Base-by-base conservation (phyloP, 2,113 vertebrate species). In the Dendropsophus ebraccatus region DNA sequence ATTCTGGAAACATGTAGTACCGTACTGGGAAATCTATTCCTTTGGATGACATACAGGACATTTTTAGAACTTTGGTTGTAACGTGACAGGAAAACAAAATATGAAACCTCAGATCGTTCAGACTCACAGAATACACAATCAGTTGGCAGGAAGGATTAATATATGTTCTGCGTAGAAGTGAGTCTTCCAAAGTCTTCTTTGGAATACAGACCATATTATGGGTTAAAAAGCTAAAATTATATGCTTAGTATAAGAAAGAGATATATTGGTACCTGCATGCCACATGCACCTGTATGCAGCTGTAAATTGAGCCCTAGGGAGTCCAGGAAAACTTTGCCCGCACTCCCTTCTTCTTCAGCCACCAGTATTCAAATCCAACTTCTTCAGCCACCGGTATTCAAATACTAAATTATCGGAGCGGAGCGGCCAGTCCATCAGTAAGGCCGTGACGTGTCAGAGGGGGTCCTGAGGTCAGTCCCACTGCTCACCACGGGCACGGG, bases 41-140 rank as follows among this genome's bases (percentile, higher is more conserved):
- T 75, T 49, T 47, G 23, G 72, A 47, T 28, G n/a, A 12, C n/a
- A 75, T 75, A 16, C 12, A 32, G 65, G 65, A 37, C 65, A 69
- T 69, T 35, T 69, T 69, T 17, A 69, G 65, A 69, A 69, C 35
- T 69, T 32, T 69, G 17, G 65, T 35, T 35, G 65, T 69, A 69
- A 69, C 0, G 65, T 35, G 65, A 69, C 65, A 69, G 17, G 30
- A 30, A 35, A 16, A 35, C 35, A 69, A 69, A 69, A 5, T 35
- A 8, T 30, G 17, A 67, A 67, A 67, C 60, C 60, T 30, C 25
- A 30, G 60, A 65, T 65, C 60, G 58, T 12, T 62, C 58, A 25
- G 58, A 62, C 28, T 62, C n/a, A 62, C 58, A 62, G n/a, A 62
- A 58, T n/a, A 23, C 23, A 50, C 49, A 56, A 67, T 67, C 62